Conservation (phyloP, 2,888 invertebrate species). For the Eretmocerus hayati region DNA sequence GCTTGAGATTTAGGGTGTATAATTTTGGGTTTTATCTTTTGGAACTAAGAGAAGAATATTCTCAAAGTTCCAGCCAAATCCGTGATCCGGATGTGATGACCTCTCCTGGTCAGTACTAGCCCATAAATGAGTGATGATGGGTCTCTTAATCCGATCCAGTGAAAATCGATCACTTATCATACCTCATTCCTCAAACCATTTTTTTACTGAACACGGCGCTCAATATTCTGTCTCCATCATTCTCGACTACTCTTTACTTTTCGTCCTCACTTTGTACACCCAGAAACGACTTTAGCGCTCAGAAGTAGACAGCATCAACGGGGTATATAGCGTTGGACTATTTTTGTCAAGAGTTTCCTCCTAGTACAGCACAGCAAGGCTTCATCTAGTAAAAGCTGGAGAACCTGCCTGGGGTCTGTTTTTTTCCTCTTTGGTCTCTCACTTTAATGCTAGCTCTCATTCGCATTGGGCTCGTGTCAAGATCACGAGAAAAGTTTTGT, state of each 20-base stretch:
- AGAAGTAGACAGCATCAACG: not conserved
- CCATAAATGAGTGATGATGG: too few species aligned
- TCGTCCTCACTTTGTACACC: not conserved
- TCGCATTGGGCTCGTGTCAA: conserved; percentile 3
- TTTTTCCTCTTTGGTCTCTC: not conserved
- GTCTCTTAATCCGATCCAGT: too few species aligned
- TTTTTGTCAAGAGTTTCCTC: conserved; percentile 26
- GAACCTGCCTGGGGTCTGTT: not conserved
- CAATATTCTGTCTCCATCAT: too few species aligned
- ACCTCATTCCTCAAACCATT: too few species aligned
- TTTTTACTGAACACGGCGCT: too few species aligned
- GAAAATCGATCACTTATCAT: too few species aligned
- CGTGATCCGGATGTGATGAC: too few species aligned
- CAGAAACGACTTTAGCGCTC: not conserved
- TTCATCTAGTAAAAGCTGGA: conserved; percentile 18
- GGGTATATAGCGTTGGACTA: conserved; percentile 22
- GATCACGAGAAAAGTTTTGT: conserved; percentile 4
- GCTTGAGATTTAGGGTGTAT: too few species aligned
- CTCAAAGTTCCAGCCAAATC: too few species aligned
- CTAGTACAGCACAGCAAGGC: conserved; percentile 11
- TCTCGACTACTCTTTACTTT: not conserved
- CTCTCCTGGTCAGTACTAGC: too few species aligned
- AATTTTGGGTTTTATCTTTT: too few species aligned
- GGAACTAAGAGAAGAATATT: too few species aligned
- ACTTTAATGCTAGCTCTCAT: not conserved